Base-by-base conservation (phyloP, 2,113 vertebrate species). In the Pelobates fuscus region DNA sequence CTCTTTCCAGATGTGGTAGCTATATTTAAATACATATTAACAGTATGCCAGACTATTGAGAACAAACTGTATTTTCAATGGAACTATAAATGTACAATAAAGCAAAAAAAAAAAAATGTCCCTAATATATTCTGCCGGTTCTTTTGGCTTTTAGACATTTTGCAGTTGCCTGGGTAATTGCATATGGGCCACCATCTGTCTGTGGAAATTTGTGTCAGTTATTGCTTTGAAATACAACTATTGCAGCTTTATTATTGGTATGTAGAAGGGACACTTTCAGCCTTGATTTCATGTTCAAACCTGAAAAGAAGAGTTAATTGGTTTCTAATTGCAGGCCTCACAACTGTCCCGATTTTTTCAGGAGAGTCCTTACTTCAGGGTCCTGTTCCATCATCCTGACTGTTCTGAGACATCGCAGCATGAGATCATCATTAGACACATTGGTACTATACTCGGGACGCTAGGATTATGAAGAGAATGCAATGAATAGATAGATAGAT, bases 161-260 rank as follows among this genome's bases (percentile, higher is more conserved):
- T 72, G 8, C 12, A 69, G 2, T 73, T 78, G 72, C 77, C 18
- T 65, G 17, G 26, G 69, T 70, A 71, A 0, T 70, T 79, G 18
- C 63, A 23, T 21, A 62, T 0, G 29, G 5, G 54, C 1, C 6
- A 78, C 27, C 70, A 60, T 80, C 64, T 82, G 63, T 77, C 68
- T 52, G 32, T 27, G 52, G 25, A 30, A 77, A 85, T 85, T 70
- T 81, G 8, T 79, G 66, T 70, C 70, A 78, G 32, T 73, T 78
- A 17, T 74, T 78, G 68, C 78, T 54, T 78, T 52, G 43, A 78
- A 82, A 79, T 80, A 59, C 46, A 77, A 24, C 52, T 70, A 29
- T 21, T 10, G 81, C 70, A 27, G 24, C 30, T 71, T 72, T 67
- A 70, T 15, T 64, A 77, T 14, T 25, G 37, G 65, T 65, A 37